Evolutionary conservation across 2,113 vertebrate genomes (phyloP).

Genomic region (Tupaia tana): DNA sequence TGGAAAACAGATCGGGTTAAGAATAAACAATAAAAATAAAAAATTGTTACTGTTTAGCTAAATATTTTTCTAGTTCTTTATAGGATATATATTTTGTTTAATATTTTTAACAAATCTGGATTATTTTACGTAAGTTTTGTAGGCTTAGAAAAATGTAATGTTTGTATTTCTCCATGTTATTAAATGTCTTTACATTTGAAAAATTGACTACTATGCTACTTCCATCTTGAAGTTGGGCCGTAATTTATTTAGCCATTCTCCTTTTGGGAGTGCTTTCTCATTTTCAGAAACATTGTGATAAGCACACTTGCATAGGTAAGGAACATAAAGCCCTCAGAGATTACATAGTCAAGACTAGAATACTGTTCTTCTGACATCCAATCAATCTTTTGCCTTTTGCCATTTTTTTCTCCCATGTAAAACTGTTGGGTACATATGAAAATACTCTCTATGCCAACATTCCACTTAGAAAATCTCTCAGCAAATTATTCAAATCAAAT

Average conservation of each 20-base stretch:
- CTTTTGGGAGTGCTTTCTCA: not conserved
- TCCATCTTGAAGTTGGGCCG: not conserved
- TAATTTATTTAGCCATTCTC: not conserved
- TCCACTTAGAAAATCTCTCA: constrained; percentile 17
- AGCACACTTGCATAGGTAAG: not conserved
- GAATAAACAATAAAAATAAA: constrained; percentile 10
- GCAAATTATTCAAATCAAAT: not conserved
- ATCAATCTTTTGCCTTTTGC: not conserved
- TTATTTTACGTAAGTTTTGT: constrained; percentile 10
- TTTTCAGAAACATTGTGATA: not conserved
- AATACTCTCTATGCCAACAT: not conserved
- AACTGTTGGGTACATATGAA: not conserved
- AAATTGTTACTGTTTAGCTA: not conserved
- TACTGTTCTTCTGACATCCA: not conserved
- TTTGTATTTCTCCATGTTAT: not conserved
- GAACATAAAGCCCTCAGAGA: not conserved
- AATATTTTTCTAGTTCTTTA: constrained; percentile 1
- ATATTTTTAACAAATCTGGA: not conserved
- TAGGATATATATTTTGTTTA: not conserved
- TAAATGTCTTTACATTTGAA: constrained; percentile 11
- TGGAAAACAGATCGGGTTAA: constrained; percentile 7
- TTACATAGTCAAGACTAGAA: not conserved
- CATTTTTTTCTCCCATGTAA: not conserved
- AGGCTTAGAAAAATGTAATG: not conserved
- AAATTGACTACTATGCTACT: not conserved